These are phyloP conservation scores for Phoebastria nigripes DNA, from an alignment of 2,797 vertebrate species.

Conservation along the genomic window DNA sequence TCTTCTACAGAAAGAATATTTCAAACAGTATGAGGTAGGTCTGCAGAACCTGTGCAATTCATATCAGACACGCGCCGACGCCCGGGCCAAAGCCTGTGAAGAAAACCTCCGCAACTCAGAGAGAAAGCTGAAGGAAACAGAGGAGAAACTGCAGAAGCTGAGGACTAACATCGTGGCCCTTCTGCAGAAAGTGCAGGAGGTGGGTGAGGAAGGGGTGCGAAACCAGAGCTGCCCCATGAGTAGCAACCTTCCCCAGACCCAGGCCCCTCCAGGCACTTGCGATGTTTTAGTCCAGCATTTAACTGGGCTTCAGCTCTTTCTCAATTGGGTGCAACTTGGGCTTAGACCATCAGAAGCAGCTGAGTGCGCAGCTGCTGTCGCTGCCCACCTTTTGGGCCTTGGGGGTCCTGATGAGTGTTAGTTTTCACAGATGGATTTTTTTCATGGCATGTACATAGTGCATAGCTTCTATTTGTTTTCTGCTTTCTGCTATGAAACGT, in stretches of 20 bases:
- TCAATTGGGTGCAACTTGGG: not conserved
- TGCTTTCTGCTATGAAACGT: not conserved
- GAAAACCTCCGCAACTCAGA: constrained; percentile 87
- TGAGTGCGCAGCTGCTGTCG: not conserved
- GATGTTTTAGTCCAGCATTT: not conserved
- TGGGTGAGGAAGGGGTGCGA: constrained; percentile 74
- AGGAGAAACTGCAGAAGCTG: constrained; percentile 94
- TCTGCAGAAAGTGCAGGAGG: constrained; percentile 98
- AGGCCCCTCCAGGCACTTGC: not conserved
- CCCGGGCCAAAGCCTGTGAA: constrained; percentile 89
- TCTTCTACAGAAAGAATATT: constrained; percentile 91
- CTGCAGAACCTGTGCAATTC: constrained; percentile 96
- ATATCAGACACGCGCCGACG: constrained; percentile 91
- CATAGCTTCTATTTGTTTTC: not conserved
- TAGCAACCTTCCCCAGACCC: not conserved
- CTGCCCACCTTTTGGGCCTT: not conserved
- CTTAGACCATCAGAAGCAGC: not conserved
- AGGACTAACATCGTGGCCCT: constrained; percentile 96
- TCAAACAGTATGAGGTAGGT: constrained; percentile 95
- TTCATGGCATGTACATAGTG: not conserved
- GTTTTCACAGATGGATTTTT: not conserved
- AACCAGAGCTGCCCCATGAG: not conserved
- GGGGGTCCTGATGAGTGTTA: not conserved
- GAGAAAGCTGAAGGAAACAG: constrained; percentile 85
- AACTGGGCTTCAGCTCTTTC: not conserved